phyloP scores from a whole-genome alignment of 64 coral and sea anemone genomes.

The Trachythela sp. region DNA sequence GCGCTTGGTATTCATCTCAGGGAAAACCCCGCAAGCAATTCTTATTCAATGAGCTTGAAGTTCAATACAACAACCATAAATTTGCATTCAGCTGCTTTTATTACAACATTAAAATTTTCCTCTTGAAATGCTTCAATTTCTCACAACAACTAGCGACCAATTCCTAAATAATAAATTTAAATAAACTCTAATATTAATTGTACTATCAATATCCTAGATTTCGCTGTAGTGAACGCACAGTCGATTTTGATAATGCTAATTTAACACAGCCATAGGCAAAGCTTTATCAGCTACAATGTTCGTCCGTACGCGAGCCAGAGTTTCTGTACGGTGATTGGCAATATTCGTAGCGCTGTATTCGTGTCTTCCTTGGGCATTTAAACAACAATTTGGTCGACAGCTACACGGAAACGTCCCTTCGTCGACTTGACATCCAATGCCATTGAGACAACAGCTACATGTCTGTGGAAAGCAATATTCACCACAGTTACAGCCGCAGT shows the following conservation, averaged over 20 bases:
- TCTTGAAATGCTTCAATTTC: not conserved
- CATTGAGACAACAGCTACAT: constrained; percentile 13
- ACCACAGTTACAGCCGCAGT: constrained; percentile 9
- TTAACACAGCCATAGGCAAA: no score
- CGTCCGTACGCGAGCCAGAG: not conserved
- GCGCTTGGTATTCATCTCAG: not conserved
- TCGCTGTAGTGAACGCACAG: not conserved
- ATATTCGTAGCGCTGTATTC: not conserved
- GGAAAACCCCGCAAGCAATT: not conserved
- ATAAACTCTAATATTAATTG: not conserved
- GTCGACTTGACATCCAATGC: constrained; percentile 10
- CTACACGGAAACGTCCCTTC: constrained; percentile 23
- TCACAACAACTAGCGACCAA: not conserved
- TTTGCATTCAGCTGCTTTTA: not conserved
- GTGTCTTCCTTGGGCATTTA: constrained; percentile 2
- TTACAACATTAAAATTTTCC: not conserved
- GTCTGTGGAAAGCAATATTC: constrained; percentile 20
- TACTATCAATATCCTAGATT: not conserved
- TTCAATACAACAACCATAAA: not conserved
- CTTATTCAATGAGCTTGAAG: not conserved
- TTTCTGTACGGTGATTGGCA: not conserved
- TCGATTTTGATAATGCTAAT: not conserved
- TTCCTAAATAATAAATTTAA: not conserved
- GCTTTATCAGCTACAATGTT: not conserved
- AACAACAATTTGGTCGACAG: constrained; percentile 18